Evolutionary conservation across 2,888 invertebrate genomes (phyloP).

Genomic region (Dorcus parallelipipedus): DNA sequence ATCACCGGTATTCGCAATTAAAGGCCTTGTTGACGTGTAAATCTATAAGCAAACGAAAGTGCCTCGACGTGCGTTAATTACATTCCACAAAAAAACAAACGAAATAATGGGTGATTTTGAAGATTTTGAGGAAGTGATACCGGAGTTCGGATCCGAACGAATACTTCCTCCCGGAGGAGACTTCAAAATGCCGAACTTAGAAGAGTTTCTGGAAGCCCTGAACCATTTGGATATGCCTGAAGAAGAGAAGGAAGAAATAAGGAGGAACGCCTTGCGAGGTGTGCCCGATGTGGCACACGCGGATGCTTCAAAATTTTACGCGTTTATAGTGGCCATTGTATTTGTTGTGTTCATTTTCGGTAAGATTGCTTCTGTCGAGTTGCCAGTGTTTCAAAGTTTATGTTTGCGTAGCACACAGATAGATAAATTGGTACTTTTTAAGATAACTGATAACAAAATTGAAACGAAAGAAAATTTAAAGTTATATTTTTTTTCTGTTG

Average conservation of each 20-base stretch:
- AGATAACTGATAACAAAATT: neutral
- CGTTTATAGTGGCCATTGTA: constrained; percentile 19
- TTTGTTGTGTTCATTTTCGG: constrained; percentile 27
- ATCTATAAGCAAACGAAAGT: no score
- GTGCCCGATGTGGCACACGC: constrained; percentile 36
- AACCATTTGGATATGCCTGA: constrained; percentile 52
- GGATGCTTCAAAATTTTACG: constrained; percentile 41
- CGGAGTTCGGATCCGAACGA: neutral
- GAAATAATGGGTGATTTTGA: no score
- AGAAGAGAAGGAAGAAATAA: constrained; percentile 52
- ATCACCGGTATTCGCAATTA: no score
- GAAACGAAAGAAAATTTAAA: neutral
- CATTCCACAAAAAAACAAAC: no score
- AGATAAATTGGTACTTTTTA: no score
- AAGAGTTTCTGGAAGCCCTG: constrained; percentile 28
- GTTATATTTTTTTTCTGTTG: constrained; percentile 43
- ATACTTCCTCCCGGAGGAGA: constrained; percentile 4
- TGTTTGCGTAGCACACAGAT: no score
- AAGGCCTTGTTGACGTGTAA: no score
- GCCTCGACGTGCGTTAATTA: no score
- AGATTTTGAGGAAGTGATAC: no score
- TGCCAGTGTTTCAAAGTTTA: no score
- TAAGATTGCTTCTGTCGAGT: constrained; percentile 20
- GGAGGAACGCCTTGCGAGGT: constrained; percentile 13
- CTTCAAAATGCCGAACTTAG: constrained; percentile 24